These are phyloP conservation scores for Cichladusa arquata DNA, from an alignment of 2,113 vertebrate genomes.

Conservation along the genomic window DNA sequence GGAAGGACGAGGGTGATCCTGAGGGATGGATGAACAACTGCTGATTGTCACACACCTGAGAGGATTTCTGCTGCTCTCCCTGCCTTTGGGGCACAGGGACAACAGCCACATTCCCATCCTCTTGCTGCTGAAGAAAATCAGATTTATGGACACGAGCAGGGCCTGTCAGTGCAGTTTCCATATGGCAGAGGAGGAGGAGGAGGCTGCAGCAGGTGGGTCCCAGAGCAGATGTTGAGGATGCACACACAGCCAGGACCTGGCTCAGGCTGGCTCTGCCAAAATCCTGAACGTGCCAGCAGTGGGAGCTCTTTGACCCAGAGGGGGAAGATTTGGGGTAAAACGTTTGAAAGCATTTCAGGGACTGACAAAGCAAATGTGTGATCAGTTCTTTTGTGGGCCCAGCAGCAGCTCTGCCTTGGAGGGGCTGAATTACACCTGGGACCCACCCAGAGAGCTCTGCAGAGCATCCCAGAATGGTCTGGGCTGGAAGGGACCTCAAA, in stretches of 20 bases:
- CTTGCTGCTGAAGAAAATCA: background rate
- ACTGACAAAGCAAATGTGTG: background rate
- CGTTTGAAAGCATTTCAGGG: background rate
- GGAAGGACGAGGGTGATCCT: accelerated
- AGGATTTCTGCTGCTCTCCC: background rate
- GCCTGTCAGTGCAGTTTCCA: background rate
- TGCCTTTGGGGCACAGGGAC: background rate
- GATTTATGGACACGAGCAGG: background rate
- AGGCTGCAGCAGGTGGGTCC: background rate
- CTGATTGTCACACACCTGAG: background rate
- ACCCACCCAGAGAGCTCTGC: background rate
- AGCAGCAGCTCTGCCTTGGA: background rate
- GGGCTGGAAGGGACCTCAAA: background rate
- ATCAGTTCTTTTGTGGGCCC: background rate
- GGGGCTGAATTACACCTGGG: background rate
- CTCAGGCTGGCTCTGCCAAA: background rate
- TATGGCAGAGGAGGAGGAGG: background rate
- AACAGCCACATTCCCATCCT: background rate
- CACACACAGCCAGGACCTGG: background rate
- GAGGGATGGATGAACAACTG: background rate
- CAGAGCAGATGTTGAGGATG: background rate
- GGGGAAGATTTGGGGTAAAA: background rate
- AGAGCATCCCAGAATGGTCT: background rate
- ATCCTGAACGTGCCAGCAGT: background rate
- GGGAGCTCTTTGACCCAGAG: background rate